Conservation (phyloP, 2,888 invertebrate species). For the Maniola hyperantus region DNA sequence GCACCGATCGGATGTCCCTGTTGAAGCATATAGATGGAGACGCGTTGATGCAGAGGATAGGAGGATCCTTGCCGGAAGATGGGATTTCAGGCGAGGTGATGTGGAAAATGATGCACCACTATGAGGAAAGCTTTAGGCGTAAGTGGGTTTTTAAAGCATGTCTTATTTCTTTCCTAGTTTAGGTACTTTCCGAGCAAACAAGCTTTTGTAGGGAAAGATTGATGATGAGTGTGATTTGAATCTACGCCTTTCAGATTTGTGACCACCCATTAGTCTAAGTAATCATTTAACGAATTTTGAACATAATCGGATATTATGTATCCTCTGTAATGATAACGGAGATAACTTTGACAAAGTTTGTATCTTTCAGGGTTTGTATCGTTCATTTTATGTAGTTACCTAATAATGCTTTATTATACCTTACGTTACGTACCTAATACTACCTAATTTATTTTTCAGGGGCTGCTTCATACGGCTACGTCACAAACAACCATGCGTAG, state of each 20-base stretch:
- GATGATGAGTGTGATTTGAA: too few species aligned
- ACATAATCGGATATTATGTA: too few species aligned
- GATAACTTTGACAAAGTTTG: too few species aligned
- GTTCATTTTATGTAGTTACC: too few species aligned
- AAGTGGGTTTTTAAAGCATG: conserved; percentile 46
- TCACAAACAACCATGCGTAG: conserved; percentile 51
- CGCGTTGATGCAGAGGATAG: conserved; percentile 84
- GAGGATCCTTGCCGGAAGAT: conserved; percentile 86
- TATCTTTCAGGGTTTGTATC: too few species aligned
- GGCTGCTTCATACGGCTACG: conserved; percentile 82
- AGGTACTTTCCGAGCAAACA: background rate
- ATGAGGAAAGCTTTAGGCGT: conserved; percentile 87
- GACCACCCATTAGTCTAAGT: too few species aligned
- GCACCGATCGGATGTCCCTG: conserved; percentile 84
- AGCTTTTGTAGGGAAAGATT: too few species aligned
- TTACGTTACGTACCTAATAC: background rate
- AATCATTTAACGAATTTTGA: too few species aligned
- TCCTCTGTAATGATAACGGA: too few species aligned
- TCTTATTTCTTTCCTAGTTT: background rate
- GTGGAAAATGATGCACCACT: conserved; percentile 85
- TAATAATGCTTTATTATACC: too few species aligned
- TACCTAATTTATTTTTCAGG: conserved; percentile 66
- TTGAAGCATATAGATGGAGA: conserved; percentile 82
- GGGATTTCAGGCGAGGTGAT: conserved; percentile 84
- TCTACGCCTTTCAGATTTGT: too few species aligned